phyloP scores from a whole-genome alignment of 2,888 invertebrate genomes.

The Lepidocyrtinus sp. region DNA sequence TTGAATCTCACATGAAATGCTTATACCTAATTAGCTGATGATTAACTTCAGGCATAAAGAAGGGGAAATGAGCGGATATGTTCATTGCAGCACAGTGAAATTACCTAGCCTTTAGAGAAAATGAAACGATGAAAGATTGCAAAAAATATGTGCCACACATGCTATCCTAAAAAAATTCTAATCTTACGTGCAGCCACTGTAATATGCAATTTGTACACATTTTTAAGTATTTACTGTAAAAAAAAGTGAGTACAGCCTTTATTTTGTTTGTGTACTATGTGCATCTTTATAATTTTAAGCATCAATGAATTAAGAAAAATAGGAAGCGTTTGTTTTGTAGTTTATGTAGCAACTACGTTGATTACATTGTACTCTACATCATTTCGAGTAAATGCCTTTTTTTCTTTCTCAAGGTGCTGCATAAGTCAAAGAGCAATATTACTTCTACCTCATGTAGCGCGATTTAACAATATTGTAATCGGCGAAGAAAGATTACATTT shows the following conservation, averaged over 20 bases:
- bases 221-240: too few species aligned
- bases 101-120: not conserved
- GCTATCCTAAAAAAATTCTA: too few species aligned
- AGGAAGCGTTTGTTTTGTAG: not conserved
- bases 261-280: too few species aligned
- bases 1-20: not conserved
- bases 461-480: too few species aligned
- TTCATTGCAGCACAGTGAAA: not conserved
- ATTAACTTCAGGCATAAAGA: not conserved
- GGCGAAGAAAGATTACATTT: too few species aligned
- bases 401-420: too few species aligned
- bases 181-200: too few species aligned
- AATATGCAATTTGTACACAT: too few species aligned
- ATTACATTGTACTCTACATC: too few species aligned
- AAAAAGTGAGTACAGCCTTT: not conserved
- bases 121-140: not conserved
- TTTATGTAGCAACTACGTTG: not conserved
- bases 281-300: not conserved
- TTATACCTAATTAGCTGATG: not conserved
- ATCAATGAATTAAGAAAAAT: not conserved
- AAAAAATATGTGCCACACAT: not conserved
- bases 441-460: too few species aligned
- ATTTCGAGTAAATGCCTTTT: too few species aligned
- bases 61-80: not conserved
- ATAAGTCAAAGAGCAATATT: too few species aligned